Conservation (phyloP, 2,113 vertebrate species). For the Numida meleagris region DNA sequence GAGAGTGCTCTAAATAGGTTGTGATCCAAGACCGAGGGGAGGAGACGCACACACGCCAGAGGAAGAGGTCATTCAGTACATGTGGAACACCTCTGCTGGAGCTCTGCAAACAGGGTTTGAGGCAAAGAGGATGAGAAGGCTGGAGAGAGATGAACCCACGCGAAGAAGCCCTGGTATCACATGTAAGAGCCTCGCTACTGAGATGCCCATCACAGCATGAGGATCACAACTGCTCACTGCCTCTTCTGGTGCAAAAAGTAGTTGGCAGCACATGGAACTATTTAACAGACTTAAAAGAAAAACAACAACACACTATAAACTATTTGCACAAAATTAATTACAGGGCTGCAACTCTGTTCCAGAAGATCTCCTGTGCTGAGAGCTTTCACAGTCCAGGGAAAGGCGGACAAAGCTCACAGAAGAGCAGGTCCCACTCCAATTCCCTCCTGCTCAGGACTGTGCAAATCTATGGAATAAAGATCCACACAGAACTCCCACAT, state of each 20-base stretch:
- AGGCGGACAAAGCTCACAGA: neutral
- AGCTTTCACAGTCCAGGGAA: neutral
- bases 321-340: neutral
- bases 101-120: neutral
- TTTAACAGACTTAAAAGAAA: neutral
- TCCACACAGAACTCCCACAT: neutral
- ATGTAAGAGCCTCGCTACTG: neutral
- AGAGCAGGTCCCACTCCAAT: neutral
- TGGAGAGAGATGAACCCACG: fast-evolving
- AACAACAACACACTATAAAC: neutral
- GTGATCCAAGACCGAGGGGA: neutral
- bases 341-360: neutral
- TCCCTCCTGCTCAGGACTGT: neutral
- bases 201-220: fast-evolving
- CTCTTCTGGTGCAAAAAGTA: neutral
- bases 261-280: neutral
- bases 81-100: neutral
- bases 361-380: neutral
- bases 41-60: neutral
- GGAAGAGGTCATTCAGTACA: neutral
- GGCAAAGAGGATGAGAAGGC: neutral
- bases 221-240: neutral
- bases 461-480: neutral
- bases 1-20: neutral
- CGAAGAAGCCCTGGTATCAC: neutral